These are phyloP conservation scores for Ceratotherium simum DNA, from an alignment of 2,113 vertebrate genomes.

Conservation along the genomic window DNA sequence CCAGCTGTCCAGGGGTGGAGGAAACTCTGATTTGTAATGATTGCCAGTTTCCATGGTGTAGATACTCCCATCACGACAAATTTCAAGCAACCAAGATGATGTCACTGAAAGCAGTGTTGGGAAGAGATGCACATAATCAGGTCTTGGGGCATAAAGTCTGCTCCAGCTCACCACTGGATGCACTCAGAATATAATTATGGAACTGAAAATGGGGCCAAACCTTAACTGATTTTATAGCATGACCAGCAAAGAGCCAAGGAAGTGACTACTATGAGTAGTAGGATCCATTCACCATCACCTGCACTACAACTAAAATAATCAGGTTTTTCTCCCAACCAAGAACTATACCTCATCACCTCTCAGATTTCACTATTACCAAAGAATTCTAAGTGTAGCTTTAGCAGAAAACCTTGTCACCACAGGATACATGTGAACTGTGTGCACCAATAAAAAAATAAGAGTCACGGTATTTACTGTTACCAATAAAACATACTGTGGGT, in stretches of 20 bases:
- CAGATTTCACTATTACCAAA: background rate
- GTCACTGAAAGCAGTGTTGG: background rate
- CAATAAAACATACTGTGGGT: slow-evolving; percentile 13
- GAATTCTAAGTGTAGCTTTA: background rate
- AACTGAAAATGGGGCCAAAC: background rate
- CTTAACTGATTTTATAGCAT: background rate
- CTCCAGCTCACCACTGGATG: background rate
- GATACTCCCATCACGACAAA: background rate
- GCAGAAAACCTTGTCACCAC: background rate
- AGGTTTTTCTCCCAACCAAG: background rate
- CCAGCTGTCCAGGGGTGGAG: background rate
- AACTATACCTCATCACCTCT: background rate
- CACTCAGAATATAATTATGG: background rate
- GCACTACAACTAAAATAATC: background rate
- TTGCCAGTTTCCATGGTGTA: background rate
- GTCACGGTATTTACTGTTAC: background rate
- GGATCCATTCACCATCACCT: background rate
- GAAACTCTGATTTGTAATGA: background rate
- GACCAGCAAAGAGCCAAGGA: background rate
- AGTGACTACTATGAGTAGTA: background rate
- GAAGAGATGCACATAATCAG: background rate
- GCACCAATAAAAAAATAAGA: background rate
- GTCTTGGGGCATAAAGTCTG: background rate
- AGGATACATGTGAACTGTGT: background rate
- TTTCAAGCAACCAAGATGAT: background rate